Evolutionary conservation across 1,140 invertebrate species (phyloP), one percentile per base, ranked within the genome.

Genomic region (Pemphigus obesinymphae): DNA sequence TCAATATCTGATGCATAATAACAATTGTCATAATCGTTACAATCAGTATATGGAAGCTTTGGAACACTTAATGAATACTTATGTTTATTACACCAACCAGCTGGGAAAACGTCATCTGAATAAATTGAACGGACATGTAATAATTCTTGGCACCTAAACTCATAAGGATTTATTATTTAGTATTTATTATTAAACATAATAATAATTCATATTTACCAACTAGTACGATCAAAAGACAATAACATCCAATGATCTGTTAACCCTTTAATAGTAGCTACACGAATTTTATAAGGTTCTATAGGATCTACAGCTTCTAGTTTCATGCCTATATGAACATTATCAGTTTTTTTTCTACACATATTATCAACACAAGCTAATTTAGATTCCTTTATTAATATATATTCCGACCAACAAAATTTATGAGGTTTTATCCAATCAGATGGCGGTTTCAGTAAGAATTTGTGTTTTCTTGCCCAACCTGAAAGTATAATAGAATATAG

Each of bases 21-120:
- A 61, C 13, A 63, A 45, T 61, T 17, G 29, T 40, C 20, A 80
- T 45, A 80, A 45, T 55, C 45, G 11, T 61, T n/a, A 45, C 15
- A 61, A 45, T 80, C 37, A 43, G 7, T 20, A 10, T 20, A 80
- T 45, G 37, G 34, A 31, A 55, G 3, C 29, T 45, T 58, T 61
- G 76, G 76, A 5, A 0, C 55, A 63, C 23, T 34, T 20, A 80
- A 45, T 29, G 15, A 43, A 45, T 80, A 80, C 31, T 63, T 45
- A 17, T 80, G 76, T 61, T 80, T 63, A 29, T 80, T 80, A 61
- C 76, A 80, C 76, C 76, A 80, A 45, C 55, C 76, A 31, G 45
- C 55, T n/a, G 76, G 76, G 63, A 80, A 80, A 29, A 80, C 6
- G 10, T 80, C 76, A 80, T 80, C 76, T 63, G 76, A 80, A 80